Evolutionary conservation across 2,113 vertebrate species (phyloP).

Genomic region (Apus apus): DNA sequence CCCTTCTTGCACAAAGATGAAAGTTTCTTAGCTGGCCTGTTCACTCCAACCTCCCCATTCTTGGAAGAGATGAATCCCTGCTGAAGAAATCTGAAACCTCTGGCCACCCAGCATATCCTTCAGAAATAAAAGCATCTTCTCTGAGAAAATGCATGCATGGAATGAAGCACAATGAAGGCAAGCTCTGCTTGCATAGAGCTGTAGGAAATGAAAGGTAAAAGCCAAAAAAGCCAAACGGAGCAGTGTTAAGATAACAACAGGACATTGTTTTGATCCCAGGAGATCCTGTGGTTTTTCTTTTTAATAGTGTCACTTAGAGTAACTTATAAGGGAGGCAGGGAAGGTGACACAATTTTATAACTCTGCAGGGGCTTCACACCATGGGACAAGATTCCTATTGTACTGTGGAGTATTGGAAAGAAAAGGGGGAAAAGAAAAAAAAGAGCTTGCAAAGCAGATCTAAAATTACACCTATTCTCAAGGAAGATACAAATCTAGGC

Average conservation of each 20-base stretch:
- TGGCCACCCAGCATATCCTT: constrained; percentile 43
- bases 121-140: constrained; percentile 45
- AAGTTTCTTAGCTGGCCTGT: background rate
- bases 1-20: constrained; percentile 5
- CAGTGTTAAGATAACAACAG: constrained; percentile 57
- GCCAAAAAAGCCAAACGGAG: constrained; percentile 35
- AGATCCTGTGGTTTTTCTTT: constrained; percentile 53
- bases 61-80: constrained; percentile 25
- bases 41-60: background rate
- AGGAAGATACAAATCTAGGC: constrained; percentile 81
- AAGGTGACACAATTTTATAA: constrained; percentile 70
- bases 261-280: constrained; percentile 54
- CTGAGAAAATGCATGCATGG: constrained; percentile 40
- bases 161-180: constrained; percentile 27
- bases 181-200: background rate
- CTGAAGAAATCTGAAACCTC: constrained; percentile 45
- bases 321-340: constrained; percentile 61
- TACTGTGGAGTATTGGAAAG: constrained; percentile 50
- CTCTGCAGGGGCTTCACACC: constrained; percentile 71
- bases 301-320: constrained; percentile 61
- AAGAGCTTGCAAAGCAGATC: constrained; percentile 71
- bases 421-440: constrained; percentile 23
- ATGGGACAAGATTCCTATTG: constrained; percentile 74
- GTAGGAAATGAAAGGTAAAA: constrained; percentile 36
- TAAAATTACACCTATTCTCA: constrained; percentile 82